Evolutionary conservation across 2,797 vertebrate genomes (phyloP), one percentile per base, ranked within the genome.

Genomic region (Poliocrania exsul): DNA sequence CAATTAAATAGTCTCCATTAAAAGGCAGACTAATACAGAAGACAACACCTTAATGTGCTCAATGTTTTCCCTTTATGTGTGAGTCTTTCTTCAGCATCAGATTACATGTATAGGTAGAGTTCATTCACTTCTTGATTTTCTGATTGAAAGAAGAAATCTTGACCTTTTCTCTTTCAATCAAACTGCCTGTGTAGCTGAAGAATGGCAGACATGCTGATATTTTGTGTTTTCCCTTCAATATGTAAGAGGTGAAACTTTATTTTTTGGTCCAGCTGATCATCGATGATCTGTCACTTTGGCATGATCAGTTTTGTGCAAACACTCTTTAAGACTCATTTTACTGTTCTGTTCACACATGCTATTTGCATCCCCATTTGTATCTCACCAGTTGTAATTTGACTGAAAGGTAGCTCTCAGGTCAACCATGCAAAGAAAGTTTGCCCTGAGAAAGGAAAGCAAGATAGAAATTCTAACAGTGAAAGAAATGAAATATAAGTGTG

Each of bases 291-390:
- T 66, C 37, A 56, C 8, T 56, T 51, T 23, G 16, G 2, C 33
- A 38, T 62, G 44, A 81, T 50, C 38, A 35, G 9, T 60, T 88
- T 78, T 40, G 14, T 25, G 37, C 13, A 47, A 92, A 60, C 28
- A 66, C 4, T 5, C 9, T 53, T 23, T 61, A 65, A 75, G 20
- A 65, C 23, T 51, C 25, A 67, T 84, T 84, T 64, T 50, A 60
- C 26, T 26, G 10, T 58, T 56, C 15, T 13, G 14, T 67, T 75
- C 35, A 20, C 8, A 46, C 15, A 40, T 0, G 0, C 3, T 50
- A 4, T 29, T 53, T 72, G 37, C 24, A 54, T 69, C 58, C 37
- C 46, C 1, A 24, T 56, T 81, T 73, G 17, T 49, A 42, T 70
- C 6, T 70, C 56, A 60, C 11, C 37, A 60, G 18, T 21, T 21